phyloP scores from a whole-genome alignment of 2,113 vertebrate genomes.

The Numida meleagris region DNA sequence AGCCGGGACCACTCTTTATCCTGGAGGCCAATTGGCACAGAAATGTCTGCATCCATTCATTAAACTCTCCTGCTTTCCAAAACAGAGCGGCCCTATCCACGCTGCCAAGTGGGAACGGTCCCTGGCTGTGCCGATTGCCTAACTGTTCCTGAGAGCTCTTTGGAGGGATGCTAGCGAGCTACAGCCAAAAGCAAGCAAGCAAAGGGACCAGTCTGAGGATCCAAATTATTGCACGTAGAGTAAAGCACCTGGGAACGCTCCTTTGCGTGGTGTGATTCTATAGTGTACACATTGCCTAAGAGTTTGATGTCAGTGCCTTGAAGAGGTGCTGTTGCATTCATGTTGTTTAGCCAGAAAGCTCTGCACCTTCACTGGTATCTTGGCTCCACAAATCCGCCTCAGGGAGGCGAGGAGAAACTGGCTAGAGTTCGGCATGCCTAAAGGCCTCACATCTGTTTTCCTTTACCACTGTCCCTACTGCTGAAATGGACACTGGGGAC shows the following conservation, averaged over 20 bases:
- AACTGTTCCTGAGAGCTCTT: neutral
- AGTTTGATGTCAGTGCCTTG: neutral
- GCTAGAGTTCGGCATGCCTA: neutral
- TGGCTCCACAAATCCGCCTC: neutral
- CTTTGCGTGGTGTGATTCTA: neutral
- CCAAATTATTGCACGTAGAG: neutral
- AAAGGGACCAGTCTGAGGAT: neutral
- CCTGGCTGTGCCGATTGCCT: neutral
- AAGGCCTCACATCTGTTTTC: constrained; percentile 4
- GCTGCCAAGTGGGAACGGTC: constrained; percentile 49
- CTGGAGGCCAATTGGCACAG: constrained; percentile 49
- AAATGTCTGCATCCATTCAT: constrained; percentile 49
- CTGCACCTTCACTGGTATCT: neutral
- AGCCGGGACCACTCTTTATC: neutral
- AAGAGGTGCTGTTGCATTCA: neutral
- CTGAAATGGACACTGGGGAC: neutral
- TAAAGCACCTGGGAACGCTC: neutral
- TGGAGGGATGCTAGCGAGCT: neutral
- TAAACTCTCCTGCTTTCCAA: constrained; percentile 46
- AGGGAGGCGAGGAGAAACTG: neutral
- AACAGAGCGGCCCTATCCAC: constrained; percentile 31
- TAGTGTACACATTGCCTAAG: neutral
- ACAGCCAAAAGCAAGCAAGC: neutral
- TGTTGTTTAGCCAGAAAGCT: neutral
- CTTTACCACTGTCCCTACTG: neutral